Conservation (phyloP, 2,797 vertebrate species). For the Huso huso region DNA sequence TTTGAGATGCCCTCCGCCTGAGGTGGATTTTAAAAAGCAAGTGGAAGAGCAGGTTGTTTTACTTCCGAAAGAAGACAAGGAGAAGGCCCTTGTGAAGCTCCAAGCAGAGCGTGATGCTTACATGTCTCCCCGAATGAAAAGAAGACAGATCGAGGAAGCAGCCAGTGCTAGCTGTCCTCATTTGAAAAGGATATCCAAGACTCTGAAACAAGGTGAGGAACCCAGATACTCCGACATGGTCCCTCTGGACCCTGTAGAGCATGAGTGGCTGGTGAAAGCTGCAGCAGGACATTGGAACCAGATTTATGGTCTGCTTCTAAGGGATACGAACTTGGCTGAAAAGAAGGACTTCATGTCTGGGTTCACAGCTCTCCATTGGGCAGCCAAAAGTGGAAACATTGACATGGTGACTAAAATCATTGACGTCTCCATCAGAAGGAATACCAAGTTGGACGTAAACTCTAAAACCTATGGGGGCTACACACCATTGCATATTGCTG, state of each 20-base stretch:
- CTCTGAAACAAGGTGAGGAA: slow-evolving; percentile 51
- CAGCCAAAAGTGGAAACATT: slow-evolving; percentile 73
- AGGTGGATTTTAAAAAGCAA: slow-evolving; percentile 11
- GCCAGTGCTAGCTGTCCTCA: slow-evolving; percentile 42
- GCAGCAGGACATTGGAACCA: slow-evolving; percentile 75
- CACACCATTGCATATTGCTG: slow-evolving; percentile 84
- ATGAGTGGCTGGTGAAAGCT: slow-evolving; percentile 74
- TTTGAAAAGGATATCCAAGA: slow-evolving; percentile 44
- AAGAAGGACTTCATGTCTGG: slow-evolving; percentile 86
- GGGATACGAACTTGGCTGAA: slow-evolving; percentile 64
- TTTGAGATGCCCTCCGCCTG: slow-evolving; percentile 54
- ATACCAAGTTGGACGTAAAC: slow-evolving; percentile 61
- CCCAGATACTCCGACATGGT: slow-evolving; percentile 34
- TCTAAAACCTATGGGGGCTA: slow-evolving; percentile 72
- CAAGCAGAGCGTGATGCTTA: slow-evolving; percentile 21
- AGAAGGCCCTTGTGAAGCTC: slow-evolving; percentile 19
- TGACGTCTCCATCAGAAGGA: slow-evolving; percentile 46
- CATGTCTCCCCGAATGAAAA: slow-evolving; percentile 30
- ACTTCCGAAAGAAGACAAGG: slow-evolving; percentile 16
- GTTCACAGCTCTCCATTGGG: slow-evolving; percentile 90
- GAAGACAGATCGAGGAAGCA: slow-evolving; percentile 33
- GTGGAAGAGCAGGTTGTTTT: slow-evolving; percentile 11
- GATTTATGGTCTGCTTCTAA: slow-evolving; percentile 72
- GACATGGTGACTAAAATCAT: slow-evolving; percentile 71
- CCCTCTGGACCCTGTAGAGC: slow-evolving; percentile 69